Base-by-base conservation (phyloP, 2,797 vertebrate species). In the Clarias platycephalus region DNA sequence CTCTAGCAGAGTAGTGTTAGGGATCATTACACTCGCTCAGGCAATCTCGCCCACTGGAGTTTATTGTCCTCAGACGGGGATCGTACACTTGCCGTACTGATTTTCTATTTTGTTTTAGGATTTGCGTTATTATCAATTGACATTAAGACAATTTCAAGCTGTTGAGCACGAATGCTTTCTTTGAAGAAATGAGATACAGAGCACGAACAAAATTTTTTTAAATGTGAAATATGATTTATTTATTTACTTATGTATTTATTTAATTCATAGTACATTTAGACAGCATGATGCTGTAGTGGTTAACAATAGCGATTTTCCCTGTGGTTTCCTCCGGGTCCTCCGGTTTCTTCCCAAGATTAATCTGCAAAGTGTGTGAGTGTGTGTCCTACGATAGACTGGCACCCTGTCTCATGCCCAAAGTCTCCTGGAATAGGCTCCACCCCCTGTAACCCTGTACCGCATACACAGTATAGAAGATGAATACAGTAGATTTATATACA, bases 11-110 rank as follows among this genome's bases (percentile, higher is more conserved):
- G 26, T 57, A 15, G 74, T 58, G 71, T 84, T 79, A 40, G 58
- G 87, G 86, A 87, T 87, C 86, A 87, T 88, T 90, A 87, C 62
- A 83, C 83, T 37, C 58, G 18, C 75, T 0, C 68, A 82, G 16
- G 78, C 81, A 83, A 79, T 80, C 31, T 83, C 66, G 49, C 81
- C 28, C 76, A 72, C 71, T 22, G 28, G 62, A 66, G 24, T 82
- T 87, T 88, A 90, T 88, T 88, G 85, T 83, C 44, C 82, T 53
- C 68, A 55, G 15, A 53, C 62, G 72, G 79, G 66, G 28, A 55
- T 78, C 83, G 67, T 70, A 85, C 83, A 86, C 84, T 86, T 49
- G 58, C 86, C 63, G 67, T 16, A 15, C 70, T 60, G 7, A 34
- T 80, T 79, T 80, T 58, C 81, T 67, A 72, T 82, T 80, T 75